phyloP scores from a whole-genome alignment of 2,797 vertebrate genomes.

The Eremophila alpestris region DNA sequence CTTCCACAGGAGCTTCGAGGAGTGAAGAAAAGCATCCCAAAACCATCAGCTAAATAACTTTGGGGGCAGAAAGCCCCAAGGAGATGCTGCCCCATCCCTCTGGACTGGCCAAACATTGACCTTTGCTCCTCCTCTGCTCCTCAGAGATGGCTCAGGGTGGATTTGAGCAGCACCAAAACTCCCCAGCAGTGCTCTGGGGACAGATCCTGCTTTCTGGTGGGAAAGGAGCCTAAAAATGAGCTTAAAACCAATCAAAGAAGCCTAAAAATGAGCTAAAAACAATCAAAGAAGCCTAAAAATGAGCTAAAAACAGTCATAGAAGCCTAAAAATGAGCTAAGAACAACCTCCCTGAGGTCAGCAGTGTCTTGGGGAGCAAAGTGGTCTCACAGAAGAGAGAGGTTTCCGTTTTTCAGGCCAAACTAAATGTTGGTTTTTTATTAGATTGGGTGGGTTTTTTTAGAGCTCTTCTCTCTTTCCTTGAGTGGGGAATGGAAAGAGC shows the following conservation, averaged over 20 bases:
- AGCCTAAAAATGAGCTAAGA: neutral
- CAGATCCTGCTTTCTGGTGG: neutral
- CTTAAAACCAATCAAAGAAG: neutral
- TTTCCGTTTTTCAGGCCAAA: conserved; percentile 16
- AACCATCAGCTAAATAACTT: neutral
- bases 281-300: neutral
- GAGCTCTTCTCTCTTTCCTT: conserved; percentile 13
- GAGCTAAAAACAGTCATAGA: neutral
- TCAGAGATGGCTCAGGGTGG: neutral
- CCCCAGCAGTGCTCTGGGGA: neutral
- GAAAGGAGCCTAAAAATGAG: neutral
- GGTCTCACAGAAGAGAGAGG: neutral
- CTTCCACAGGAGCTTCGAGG: neutral
- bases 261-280: neutral
- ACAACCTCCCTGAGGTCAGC: neutral
- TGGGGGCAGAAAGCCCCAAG: neutral
- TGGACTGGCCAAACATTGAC: accelerated
- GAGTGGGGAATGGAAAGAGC: neutral
- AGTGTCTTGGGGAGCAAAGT: neutral
- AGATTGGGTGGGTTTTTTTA: neutral
- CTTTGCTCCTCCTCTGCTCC: neutral
- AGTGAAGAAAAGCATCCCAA: neutral
- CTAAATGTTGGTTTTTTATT: conserved; percentile 25
- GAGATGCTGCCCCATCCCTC: neutral
- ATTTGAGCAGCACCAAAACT: neutral